Percentiles rank a stretch among this genome's conserved stretches.
These are phyloP conservation scores for Ondatra zibethicus DNA, from an alignment of 2,113 vertebrate genomes.

Conservation along the genomic window DNA sequence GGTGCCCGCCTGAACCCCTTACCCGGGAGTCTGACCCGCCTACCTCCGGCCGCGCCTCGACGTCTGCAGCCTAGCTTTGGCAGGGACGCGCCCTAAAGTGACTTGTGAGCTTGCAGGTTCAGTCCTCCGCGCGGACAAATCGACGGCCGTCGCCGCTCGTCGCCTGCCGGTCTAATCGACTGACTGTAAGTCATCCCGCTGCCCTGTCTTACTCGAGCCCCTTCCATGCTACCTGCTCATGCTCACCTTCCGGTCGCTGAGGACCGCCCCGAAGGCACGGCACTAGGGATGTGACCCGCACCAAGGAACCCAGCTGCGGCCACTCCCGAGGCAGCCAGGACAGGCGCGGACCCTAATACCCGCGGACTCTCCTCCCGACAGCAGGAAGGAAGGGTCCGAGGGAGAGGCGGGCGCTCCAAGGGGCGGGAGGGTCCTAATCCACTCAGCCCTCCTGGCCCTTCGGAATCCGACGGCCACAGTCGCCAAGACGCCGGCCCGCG, in stretches of 20 bases:
- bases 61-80: background rate
- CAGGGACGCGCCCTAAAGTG: background rate
- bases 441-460: background rate
- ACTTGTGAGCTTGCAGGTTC: background rate
- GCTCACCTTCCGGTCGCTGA: background rate
- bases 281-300: background rate
- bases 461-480: background rate
- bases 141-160: background rate
- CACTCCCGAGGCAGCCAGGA: background rate
- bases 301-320: background rate
- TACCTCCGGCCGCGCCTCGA: background rate
- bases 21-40: background rate
- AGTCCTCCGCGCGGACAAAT: background rate
- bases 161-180: background rate
- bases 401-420: background rate
- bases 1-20: background rate
- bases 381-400: background rate
- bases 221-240: background rate
- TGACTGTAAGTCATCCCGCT: background rate
- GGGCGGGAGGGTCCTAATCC: too few species aligned
- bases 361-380: background rate
- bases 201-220: background rate
- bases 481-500: background rate
- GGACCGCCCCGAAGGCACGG: background rate
- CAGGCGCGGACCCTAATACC: slow-evolving; percentile 17